Evolutionary conservation across 1,140 invertebrate species (phyloP).

Genomic region (Rhopalosiphum padi): DNA sequence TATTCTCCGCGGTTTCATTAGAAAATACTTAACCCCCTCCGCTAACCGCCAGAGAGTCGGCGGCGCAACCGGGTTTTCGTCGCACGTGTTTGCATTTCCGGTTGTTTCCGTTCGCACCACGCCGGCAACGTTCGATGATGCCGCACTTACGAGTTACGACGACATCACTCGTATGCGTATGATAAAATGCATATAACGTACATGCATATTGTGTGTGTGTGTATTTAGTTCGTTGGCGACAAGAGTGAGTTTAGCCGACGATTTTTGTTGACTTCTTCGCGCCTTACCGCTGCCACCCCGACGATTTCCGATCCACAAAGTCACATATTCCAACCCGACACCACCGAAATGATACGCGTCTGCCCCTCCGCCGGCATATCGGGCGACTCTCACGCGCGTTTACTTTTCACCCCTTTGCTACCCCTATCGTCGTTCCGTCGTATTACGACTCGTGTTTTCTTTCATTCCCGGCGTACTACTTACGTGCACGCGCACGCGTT

Average conservation of each 20-base stretch:
- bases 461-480: neutral
- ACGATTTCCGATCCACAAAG: neutral
- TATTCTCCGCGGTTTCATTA: slow-evolving; percentile 29
- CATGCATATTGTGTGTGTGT: neutral
- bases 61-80: neutral
- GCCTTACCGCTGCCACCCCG: too few species aligned
- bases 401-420: neutral
- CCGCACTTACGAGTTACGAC: neutral
- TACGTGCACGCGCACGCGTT: neutral
- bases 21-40: slow-evolving; percentile 4
- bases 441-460: neutral
- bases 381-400: neutral
- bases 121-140: neutral
- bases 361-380: neutral
- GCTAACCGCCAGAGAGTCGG: neutral
- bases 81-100: slow-evolving; percentile 2
- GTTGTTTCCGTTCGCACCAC: neutral
- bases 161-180: neutral
- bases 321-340: neutral
- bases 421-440: neutral
- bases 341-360: neutral
- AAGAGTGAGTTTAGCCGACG: neutral
- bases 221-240: neutral
- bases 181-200: neutral
- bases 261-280: neutral